Percentiles rank a stretch among this genome's conserved stretches.
Evolutionary conservation across 2,113 vertebrate genomes (phyloP).

Genomic region (Silurus glanis): DNA sequence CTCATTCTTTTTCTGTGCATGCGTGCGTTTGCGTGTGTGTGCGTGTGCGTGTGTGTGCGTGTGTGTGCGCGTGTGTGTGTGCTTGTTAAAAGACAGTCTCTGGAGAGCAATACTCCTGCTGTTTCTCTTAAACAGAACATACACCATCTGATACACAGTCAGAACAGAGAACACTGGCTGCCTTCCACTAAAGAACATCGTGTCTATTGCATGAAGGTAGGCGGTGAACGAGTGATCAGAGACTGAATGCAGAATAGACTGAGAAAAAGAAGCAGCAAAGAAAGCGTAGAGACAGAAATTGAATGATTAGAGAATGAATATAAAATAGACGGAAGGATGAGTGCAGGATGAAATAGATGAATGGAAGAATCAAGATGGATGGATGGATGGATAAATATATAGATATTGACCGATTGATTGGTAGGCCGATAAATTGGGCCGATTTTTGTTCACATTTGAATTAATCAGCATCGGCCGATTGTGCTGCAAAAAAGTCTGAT

Average conservation of each 20-base stretch:
- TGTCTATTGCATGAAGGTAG: constrained; percentile 3
- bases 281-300: background rate
- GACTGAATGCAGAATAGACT: constrained; percentile 7
- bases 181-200: constrained; percentile 10
- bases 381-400: background rate
- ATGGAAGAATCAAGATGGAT: too few relatives aligned
- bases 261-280: background rate
- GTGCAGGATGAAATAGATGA: background rate
- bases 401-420: background rate
- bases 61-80: background rate
- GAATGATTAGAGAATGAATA: background rate
- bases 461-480: background rate
- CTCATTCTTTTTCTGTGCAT: background rate
- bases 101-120: constrained; percentile 9
- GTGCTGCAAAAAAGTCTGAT: background rate
- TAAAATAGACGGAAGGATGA: background rate
- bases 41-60: background rate
- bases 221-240: constrained; percentile 13
- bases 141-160: constrained; percentile 4
- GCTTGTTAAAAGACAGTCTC: constrained; percentile 10
- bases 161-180: constrained; percentile 15
- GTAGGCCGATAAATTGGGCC: too few relatives aligned
- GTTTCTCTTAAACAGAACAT: constrained; percentile 10
- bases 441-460: too few relatives aligned
- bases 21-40: background rate